Evolutionary conservation across 1,140 invertebrate species (phyloP).

Genomic region (Drosophila prosaltans): DNA sequence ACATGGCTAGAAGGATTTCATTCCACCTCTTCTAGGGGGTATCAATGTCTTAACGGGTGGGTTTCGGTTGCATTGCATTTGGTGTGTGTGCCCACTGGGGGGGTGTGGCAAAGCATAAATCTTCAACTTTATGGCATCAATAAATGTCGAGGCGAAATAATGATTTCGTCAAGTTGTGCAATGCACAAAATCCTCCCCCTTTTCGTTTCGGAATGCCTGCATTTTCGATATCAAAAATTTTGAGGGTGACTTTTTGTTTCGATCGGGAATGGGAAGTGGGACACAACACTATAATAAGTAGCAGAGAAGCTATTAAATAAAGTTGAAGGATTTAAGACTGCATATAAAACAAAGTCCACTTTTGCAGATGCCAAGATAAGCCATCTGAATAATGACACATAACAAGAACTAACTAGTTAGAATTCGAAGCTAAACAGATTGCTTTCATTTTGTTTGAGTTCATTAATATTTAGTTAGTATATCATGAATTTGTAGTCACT

Average conservation of each 20-base stretch:
- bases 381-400: background rate
- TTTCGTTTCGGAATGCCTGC: constrained; percentile 16
- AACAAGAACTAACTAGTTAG: too few relatives aligned
- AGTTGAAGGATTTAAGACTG: background rate
- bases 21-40: constrained; percentile 29
- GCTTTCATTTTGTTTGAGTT: background rate
- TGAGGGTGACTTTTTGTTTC: constrained; percentile 29
- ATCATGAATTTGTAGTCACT: background rate
- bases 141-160: constrained; percentile 79
- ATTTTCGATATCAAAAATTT: constrained; percentile 8
- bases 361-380: too few relatives aligned
- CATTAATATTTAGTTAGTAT: background rate
- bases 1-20: constrained; percentile 55
- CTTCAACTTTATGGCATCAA: constrained; percentile 81
- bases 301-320: constrained; percentile 14
- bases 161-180: constrained; percentile 80
- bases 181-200: constrained; percentile 47
- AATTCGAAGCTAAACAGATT: too few relatives aligned
- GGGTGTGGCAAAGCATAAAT: constrained; percentile 71
- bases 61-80: constrained; percentile 43
- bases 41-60: constrained; percentile 66
- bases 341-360: background rate
- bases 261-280: background rate
- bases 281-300: constrained; percentile 13
- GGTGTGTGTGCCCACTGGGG: constrained; percentile 33